Base-by-base conservation (phyloP, 2,888 invertebrate genomes). In the Drosophila phalerata region DNA sequence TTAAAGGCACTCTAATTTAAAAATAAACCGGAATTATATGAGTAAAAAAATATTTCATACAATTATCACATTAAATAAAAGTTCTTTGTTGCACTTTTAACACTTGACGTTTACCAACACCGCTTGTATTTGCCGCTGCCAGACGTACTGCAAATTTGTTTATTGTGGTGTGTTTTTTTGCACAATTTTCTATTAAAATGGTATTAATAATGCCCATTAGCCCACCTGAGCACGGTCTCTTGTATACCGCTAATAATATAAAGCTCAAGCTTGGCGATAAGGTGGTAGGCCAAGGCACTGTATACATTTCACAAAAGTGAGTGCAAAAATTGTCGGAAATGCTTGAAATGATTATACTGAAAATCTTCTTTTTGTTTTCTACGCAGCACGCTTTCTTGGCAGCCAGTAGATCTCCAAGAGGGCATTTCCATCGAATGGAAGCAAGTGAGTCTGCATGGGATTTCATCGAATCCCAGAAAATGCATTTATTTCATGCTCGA, bases 401-500 rank as follows among this genome's bases (percentile, higher is more conserved):
- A 91, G 69, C 92, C 92, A 1, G 77, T 68, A 13, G 85, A 90
- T 57, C 69, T 81, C 8, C 73, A 82, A 3, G 92, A 92, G 28
- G 92, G 92, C 3, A 87, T 92, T 13, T 92, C 91, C 0, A 91
- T 92, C 55, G 83, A 88, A 25, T 92, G 92, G 92, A 90, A 91
- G 63, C 90, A 92, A 58, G 91, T 92, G 2, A 91, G 92, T 64
- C 81, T 92, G 9, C 92, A 92, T 70, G 92, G 92, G 9, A 91
- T 92, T 43, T 89, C 92, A 1, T 81, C 89, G 11, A 89, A 87
- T 58, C 91, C 91, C 10, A 75, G 74, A 0, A 92, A 91, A 72
- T 91, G 91, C 69, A 90, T 92, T 72, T 92, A 92, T 69, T 90
- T 92, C 40, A 91, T 92, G 90, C 73, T 92, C 32, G 92, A 92